Base-by-base conservation (phyloP, 2,797 vertebrate genomes). In the Myripristis jacobus region DNA sequence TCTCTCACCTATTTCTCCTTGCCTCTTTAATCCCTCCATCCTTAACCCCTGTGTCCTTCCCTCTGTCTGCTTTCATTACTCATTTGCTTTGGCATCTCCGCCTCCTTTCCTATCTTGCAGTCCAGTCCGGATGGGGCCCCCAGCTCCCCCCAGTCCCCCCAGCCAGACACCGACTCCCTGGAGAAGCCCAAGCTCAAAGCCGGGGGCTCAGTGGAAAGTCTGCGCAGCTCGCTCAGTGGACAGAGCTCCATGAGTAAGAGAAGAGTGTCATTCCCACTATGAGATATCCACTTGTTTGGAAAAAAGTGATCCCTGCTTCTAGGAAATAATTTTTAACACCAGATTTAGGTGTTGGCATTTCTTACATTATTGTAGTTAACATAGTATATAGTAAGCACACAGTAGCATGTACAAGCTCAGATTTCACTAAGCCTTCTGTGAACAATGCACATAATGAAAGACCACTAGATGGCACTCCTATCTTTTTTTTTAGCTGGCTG, bases 231-330 rank as follows among this genome's bases (percentile, higher is more conserved):
- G 38, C 95, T 99, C 68, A 99, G 98, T 0, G 97, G 97, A 65
- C 98, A 99, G 91, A 99, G 98, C 87, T 99, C 98, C 15, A 98
- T 99, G 97, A 98, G 97, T 98, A 94, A 94, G 96, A 92, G 21
- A 2, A 16, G 6, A 16, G 4, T 31, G 31, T 47, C 5, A 61
- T 48, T 48, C 21, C 19, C 47, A 21, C 47, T 48, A 1, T 11
- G 9, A 22, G 34, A 36, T 36, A 36, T 36, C 34, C 34, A 36
- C 34, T n/a, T 10, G 12, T 36, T 36, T 36, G 9, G 34, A 36
- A 36, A 36, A 19, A 21, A 15, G 8, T 19, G 18, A 19, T n/a
- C 5, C 16, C 16, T 19, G 18, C 44, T 19, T n/a, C 11, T 36
- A 36, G 6, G 11, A 10, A 36, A 8, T 8, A 36, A 36, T 36